Base-by-base conservation (phyloP, 2,113 vertebrate genomes). In the Apeltes quadracus region DNA sequence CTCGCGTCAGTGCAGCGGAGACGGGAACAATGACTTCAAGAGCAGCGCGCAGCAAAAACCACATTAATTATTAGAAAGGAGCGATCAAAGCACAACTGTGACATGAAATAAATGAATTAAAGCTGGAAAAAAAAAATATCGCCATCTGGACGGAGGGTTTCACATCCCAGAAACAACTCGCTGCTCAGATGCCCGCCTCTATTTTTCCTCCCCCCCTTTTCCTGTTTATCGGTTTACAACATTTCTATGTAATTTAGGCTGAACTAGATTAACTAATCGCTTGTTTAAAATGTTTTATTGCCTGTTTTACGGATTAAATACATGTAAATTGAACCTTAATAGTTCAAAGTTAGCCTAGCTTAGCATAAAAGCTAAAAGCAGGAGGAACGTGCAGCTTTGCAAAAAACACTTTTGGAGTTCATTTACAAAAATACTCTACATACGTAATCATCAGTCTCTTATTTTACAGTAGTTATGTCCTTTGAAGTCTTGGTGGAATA, bases 81-180 rank as follows among this genome's bases (percentile, higher is more conserved):
- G 83, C 74, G 88, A 92, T 92, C 91, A 92, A 91, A 92, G 90
- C 89, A 58, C 84, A 80, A 90, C 89, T 91, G 91, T 90, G 90
- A 91, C 90, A 89, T 86, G 85, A 91, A 90, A 92, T 91, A 91
- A 88, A 92, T 90, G 86, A 91, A 91, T 91, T 90, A 88, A 90
- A 89, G 80, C 82, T 78, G 77, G 79, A 76, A 90, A 87, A 87
- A n/a, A 76, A 90, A 90, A 86, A 91, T 84, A 87, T 80, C 13
- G 69, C 91, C 89, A 92, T 91, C 91, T 92, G 91, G 90, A 88
- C 82, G 6, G 68, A 86, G 84, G 69, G 76, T 83, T 84, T 87
- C 85, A 78, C 80, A 82, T 88, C 84, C 86, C 86, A 79, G 77
- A 89, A 84, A 82, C 81, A 85, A 70, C 76, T 78, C 72, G 13